Evolutionary conservation across 2,888 invertebrate species (phyloP).

Genomic region (Hemaris fuciformis): DNA sequence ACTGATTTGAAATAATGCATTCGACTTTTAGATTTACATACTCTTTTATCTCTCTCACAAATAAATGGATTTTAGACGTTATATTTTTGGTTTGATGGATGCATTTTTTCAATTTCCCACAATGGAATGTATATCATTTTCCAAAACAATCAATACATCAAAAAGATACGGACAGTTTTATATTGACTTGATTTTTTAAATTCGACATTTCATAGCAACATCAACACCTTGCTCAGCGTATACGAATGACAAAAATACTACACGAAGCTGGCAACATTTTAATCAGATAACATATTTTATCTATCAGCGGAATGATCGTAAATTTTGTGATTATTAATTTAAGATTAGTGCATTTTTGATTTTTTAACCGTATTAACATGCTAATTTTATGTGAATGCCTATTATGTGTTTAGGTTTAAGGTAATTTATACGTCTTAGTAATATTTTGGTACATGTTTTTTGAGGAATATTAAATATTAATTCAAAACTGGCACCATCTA

Average conservation of each 20-base stretch:
- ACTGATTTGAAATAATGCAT: conserved; percentile 31
- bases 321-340: conserved; percentile 63
- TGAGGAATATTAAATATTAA: conserved; percentile 28
- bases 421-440: conserved; percentile 41
- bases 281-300: conserved; percentile 72
- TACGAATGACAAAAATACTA: conserved; percentile 7
- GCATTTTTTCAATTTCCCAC: conserved; percentile 18
- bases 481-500: background rate
- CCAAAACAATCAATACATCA: conserved; percentile 14
- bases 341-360: conserved; percentile 72
- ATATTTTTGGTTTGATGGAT: conserved; percentile 17
- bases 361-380: conserved; percentile 80
- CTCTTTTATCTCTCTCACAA: background rate
- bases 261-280: conserved; percentile 56
- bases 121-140: conserved; percentile 7
- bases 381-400: conserved; percentile 67
- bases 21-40: background rate
- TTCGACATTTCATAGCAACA: conserved; percentile 39
- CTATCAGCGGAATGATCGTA: conserved; percentile 46
- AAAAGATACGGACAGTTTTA: conserved; percentile 20
- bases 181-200: conserved; percentile 71
- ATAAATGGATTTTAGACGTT: conserved; percentile 15
- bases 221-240: conserved; percentile 25
- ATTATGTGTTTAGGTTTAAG: conserved; percentile 48
- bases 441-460: conserved; percentile 65